Percentiles rank a stretch among this genome's conserved stretches.
phyloP scores from a whole-genome alignment of 2,888 invertebrate species.

The Sussaba pulchella region DNA sequence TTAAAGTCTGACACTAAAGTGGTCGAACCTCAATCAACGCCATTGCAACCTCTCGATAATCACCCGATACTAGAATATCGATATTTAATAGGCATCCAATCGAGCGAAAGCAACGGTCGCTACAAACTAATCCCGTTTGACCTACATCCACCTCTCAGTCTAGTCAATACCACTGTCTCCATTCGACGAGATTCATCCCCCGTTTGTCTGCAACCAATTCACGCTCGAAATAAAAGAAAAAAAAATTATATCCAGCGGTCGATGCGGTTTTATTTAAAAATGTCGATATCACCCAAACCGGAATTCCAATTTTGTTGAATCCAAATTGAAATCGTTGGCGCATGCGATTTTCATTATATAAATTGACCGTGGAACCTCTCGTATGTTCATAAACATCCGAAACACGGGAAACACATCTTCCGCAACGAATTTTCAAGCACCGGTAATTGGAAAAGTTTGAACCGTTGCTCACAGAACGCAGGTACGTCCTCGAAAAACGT shows the following conservation, averaged over 20 bases:
- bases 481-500: constrained; percentile 46
- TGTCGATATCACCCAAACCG: not conserved
- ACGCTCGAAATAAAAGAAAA: too few species aligned
- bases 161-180: not conserved
- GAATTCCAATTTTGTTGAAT: not conserved
- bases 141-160: not conserved
- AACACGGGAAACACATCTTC: constrained; percentile 19
- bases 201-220: not conserved
- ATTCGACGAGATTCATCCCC: not conserved
- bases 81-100: constrained; percentile 2
- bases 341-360: constrained; percentile 8
- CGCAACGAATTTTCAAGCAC: not conserved
- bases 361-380: constrained; percentile 15
- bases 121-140: not conserved
- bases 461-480: constrained; percentile 30
- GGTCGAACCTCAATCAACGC: not conserved
- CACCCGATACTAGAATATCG: not conserved
- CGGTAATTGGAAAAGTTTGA: constrained; percentile 65
- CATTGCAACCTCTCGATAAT: not conserved
- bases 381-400: constrained; percentile 50
- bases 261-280: not conserved
- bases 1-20: not conserved
- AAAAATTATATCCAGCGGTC: too few species aligned
- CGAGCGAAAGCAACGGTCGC: not conserved
- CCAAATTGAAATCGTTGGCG: not conserved